phyloP scores from a whole-genome alignment of 2,797 vertebrate species.

The Carapus acus region DNA sequence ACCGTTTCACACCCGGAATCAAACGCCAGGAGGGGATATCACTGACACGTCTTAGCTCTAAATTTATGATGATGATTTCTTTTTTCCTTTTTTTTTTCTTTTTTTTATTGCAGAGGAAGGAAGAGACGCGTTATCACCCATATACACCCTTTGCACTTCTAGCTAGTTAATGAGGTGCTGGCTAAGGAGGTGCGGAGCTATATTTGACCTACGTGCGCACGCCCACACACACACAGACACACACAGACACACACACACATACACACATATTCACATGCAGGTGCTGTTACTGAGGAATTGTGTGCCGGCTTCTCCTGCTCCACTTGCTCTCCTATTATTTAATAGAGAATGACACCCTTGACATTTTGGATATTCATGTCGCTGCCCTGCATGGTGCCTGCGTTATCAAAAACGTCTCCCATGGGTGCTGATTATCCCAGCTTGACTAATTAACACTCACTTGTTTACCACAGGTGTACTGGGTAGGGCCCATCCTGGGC shows the following conservation, averaged over 20 bases:
- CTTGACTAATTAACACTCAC: slow-evolving; percentile 1
- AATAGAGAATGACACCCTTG: slow-evolving; percentile 3
- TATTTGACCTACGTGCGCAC: no score
- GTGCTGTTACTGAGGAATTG: slow-evolving; percentile 17
- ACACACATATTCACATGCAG: slow-evolving; percentile 2
- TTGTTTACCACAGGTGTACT: slow-evolving; percentile 79
- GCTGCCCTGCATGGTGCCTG: background rate
- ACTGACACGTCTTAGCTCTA: no score
- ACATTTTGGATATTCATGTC: background rate
- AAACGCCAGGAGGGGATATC: no score
- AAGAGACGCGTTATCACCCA: background rate
- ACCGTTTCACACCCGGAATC: no score
- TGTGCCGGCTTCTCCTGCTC: slow-evolving; percentile 12
- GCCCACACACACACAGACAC: no score
- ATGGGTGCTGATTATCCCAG: slow-evolving; percentile 2
- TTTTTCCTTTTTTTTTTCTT: no score
- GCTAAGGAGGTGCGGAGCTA: slow-evolving; percentile 26
- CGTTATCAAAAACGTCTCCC: slow-evolving; percentile 6
- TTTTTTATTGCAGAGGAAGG: slow-evolving; percentile 1
- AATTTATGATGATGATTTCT: no score
- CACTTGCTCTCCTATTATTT: background rate
- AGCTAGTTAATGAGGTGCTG: slow-evolving; percentile 20
- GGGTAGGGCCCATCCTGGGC: slow-evolving; percentile 89
- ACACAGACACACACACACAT: no score
- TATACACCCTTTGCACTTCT: slow-evolving; percentile 9